A percentile compares a stretch with the other conserved stretches of the same genome.
Conservation (phyloP, 2,888 invertebrate genomes). For the Maniola hyperantus region DNA sequence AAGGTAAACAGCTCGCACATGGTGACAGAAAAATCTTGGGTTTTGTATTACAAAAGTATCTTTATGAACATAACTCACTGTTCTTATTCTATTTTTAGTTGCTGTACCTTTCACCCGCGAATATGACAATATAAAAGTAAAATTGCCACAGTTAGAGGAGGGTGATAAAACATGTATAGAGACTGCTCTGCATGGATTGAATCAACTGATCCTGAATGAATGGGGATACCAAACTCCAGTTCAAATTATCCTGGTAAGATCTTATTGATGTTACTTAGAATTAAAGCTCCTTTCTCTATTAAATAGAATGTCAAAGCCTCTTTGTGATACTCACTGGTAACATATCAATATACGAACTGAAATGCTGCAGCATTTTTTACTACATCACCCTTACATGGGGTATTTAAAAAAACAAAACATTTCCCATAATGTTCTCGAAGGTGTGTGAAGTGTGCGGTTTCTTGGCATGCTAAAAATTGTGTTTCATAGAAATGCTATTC, state of each 20-base stretch:
- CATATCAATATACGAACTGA: no score
- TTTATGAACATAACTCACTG: neutral
- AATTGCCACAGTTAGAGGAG: constrained; percentile 89
- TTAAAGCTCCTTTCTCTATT: neutral
- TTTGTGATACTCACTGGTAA: no score
- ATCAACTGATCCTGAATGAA: constrained; percentile 90
- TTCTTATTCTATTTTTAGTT: constrained; percentile 60
- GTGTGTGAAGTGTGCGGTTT: no score
- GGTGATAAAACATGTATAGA: constrained; percentile 94
- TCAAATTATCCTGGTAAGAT: constrained; percentile 82
- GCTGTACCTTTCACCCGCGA: constrained; percentile 95
- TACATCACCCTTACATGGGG: no score
- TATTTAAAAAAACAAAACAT: no score
- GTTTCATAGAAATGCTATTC: no score
- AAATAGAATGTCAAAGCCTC: neutral
- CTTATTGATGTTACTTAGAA: neutral
- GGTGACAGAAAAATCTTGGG: no score
- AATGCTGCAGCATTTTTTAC: no score
- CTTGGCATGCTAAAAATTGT: no score
- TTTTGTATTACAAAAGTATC: neutral
- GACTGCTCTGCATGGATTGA: constrained; percentile 89
- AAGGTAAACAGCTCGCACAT: constrained; percentile 54
- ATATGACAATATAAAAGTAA: constrained; percentile 89
- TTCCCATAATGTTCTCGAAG: no score
- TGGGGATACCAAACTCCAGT: constrained; percentile 95